Percentiles rank a stretch among this genome's conserved stretches.
phyloP scores from a whole-genome alignment of 1,140 invertebrate species.

The Macrobrachium rosenbergii region DNA sequence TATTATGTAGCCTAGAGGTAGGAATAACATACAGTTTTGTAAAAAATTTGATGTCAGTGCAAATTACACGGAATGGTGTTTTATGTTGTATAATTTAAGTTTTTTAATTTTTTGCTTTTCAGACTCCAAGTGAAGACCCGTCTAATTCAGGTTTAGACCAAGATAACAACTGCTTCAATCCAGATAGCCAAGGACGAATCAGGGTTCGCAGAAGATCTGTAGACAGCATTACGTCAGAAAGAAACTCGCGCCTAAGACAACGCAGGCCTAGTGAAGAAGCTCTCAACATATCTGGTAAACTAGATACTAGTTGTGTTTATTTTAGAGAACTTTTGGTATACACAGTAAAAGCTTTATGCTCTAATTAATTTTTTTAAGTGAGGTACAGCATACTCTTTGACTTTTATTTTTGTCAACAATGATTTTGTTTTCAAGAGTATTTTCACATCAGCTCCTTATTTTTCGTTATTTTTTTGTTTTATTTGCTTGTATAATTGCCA shows the following conservation, averaged over 20 bases:
- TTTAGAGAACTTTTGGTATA: too few relatives aligned
- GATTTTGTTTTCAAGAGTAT: too few relatives aligned
- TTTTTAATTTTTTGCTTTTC: not conserved
- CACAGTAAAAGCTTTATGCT: too few relatives aligned
- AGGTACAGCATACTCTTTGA: too few relatives aligned
- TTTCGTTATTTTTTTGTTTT: too few relatives aligned
- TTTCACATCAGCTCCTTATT: too few relatives aligned
- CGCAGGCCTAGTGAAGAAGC: conserved; percentile 84
- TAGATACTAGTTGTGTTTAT: not conserved
- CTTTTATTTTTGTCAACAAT: too few relatives aligned
- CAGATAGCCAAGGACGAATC: conserved; percentile 44
- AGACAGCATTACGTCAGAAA: conserved; percentile 42
- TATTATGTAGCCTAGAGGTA: not conserved
- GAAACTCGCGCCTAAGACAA: conserved; percentile 70
- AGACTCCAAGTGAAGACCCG: conserved; percentile 39
- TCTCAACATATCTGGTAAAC: conserved; percentile 76
- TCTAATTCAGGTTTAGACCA: conserved; percentile 13
- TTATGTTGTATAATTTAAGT: too few relatives aligned
- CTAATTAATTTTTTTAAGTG: too few relatives aligned
- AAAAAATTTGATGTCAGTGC: not conserved
- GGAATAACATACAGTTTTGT: not conserved
- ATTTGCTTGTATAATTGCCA: too few relatives aligned
- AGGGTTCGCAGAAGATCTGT: conserved; percentile 62
- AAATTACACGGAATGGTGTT: not conserved
- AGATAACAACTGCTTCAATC: conserved; percentile 30